Evolutionary conservation across 1,140 invertebrate species (phyloP).

Genomic region (Vanessa tameamea): DNA sequence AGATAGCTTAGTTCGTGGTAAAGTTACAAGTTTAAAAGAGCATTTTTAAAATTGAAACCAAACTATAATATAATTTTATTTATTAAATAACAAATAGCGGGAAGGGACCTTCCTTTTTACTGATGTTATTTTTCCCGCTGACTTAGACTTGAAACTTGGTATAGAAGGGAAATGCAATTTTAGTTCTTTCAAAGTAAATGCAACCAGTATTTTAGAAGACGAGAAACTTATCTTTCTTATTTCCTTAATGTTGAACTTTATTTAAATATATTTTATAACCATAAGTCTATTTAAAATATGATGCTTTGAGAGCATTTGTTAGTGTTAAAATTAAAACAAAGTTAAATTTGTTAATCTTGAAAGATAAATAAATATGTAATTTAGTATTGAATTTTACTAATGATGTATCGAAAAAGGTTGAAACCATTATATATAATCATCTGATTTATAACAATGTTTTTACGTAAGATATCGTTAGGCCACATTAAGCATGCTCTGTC

Average conservation of each 20-base stretch:
- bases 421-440: neutral
- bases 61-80: neutral
- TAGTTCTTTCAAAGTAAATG: constrained; percentile 16
- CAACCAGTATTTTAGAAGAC: constrained; percentile 3
- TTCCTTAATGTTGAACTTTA: neutral
- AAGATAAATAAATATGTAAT: neutral
- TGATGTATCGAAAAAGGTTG: neutral
- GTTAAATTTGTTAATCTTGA: neutral
- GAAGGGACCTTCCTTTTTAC: neutral
- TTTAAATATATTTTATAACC: neutral
- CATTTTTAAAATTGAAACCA: neutral
- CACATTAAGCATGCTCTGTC: neutral
- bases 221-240: neutral
- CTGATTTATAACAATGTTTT: neutral
- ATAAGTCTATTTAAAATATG: neutral
- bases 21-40: neutral
- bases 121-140: constrained; percentile 4
- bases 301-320: neutral
- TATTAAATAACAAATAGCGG: neutral
- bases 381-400: neutral
- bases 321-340: neutral
- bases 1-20: too few relatives aligned
- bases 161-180: constrained; percentile 20
- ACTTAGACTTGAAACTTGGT: neutral
- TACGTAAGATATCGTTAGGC: constrained; percentile 1